A percentile compares a stretch with the other conserved stretches of the same genome.
phyloP scores from a whole-genome alignment of 1,140 invertebrate genomes.

The Steinernema feltiae region DNA sequence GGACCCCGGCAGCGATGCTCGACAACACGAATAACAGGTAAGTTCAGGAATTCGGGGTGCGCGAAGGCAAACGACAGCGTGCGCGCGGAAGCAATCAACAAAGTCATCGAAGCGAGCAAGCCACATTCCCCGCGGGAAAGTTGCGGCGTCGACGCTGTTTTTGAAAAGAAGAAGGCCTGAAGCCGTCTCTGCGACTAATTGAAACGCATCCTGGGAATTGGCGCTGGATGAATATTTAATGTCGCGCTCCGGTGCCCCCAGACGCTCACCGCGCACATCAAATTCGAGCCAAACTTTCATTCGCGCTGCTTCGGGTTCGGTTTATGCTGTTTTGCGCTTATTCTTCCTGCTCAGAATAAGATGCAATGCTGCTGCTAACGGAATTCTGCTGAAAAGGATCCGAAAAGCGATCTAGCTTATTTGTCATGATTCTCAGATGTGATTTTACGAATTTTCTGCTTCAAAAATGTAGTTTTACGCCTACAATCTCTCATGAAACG shows the following conservation, averaged over 20 bases:
- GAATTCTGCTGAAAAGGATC: no score
- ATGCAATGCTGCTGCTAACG: no score
- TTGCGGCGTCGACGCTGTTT: neutral
- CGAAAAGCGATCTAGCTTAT: no score
- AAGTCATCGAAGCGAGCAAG: neutral
- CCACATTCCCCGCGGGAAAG: neutral
- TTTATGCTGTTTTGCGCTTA: no score
- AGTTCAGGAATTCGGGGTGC: neutral
- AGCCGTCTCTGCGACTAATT: neutral
- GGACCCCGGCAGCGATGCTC: neutral
- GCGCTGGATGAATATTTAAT: slow-evolving; percentile 13
- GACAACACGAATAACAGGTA: slow-evolving; percentile 11
- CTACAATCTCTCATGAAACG: no score
- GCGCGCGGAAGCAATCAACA: neutral
- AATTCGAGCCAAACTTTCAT: neutral
- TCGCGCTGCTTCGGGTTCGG: neutral
- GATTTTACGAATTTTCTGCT: no score
- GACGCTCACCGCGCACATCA: slow-evolving; percentile 1
- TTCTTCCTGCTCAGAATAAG: no score
- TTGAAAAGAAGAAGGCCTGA: neutral
- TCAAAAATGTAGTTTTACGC: no score
- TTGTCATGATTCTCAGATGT: no score
- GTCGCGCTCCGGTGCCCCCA: slow-evolving; percentile 14
- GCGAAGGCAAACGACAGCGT: no score
- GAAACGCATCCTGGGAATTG: slow-evolving; percentile 15